These are phyloP conservation scores for Struthidea cinerea DNA, from an alignment of 2,113 vertebrate species.

Conservation along the genomic window DNA sequence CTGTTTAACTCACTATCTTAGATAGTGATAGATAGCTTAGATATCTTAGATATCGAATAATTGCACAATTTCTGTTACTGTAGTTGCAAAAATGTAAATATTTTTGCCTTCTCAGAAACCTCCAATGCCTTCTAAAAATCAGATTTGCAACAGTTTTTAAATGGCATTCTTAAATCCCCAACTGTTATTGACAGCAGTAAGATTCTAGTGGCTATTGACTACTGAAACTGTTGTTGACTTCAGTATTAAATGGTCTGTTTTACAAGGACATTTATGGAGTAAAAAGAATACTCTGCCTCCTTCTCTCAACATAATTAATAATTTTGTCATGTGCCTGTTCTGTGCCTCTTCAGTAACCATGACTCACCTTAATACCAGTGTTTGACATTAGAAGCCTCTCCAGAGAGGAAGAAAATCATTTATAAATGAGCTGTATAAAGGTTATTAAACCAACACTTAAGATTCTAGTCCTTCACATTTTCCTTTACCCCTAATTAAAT, in stretches of 20 bases:
- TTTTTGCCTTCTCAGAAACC: not conserved
- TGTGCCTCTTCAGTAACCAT: slow-evolving; percentile 55
- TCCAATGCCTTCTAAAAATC: not conserved
- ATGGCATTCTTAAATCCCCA: not conserved
- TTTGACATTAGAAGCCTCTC: slow-evolving; percentile 75
- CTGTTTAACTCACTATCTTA: not conserved
- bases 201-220: not conserved
- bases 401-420: slow-evolving; percentile 72
- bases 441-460: slow-evolving; percentile 76
- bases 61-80: not conserved
- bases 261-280: not conserved
- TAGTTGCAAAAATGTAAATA: not conserved
- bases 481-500: slow-evolving; percentile 74
- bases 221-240: not conserved
- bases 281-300: not conserved
- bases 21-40: not conserved
- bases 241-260: slow-evolving; percentile 11
- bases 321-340: slow-evolving; percentile 61
- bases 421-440: slow-evolving; percentile 72
- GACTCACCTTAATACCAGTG: slow-evolving; percentile 67
- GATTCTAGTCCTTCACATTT: slow-evolving; percentile 69
- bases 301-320: slow-evolving; percentile 54
- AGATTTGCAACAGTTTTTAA: not conserved
- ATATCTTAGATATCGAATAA: not conserved
- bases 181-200: not conserved